Percentiles rank a stretch among this genome's conserved stretches.
Conservation (phyloP, 2,888 invertebrate species). For the Molanna angustata region DNA sequence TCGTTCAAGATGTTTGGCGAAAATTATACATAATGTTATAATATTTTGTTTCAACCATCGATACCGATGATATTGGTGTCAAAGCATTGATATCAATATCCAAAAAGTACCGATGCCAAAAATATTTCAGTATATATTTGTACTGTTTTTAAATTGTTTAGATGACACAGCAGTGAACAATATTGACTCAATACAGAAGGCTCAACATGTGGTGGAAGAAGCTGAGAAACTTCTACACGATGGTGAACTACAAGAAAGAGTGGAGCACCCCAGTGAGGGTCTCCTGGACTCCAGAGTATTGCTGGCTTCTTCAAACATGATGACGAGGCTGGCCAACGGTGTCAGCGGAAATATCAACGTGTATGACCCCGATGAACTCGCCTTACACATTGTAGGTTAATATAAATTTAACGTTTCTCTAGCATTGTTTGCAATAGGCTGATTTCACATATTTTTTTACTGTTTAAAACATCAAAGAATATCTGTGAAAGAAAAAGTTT, state of each 20-base stretch:
- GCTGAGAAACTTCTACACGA: constrained; percentile 40
- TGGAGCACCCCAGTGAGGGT: constrained; percentile 44
- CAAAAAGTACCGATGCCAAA: neutral
- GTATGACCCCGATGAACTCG: constrained; percentile 52
- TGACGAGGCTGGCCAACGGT: constrained; percentile 42
- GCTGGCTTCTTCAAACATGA: constrained; percentile 44
- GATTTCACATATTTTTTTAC: no score
- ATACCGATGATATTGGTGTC: no score
- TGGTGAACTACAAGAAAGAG: constrained; percentile 42
- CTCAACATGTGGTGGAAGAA: constrained; percentile 40
- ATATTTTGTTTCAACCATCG: no score
- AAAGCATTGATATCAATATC: no score
- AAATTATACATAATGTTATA: no score
- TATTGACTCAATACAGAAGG: constrained; percentile 41
- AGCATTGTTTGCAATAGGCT: no score
- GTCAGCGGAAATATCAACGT: constrained; percentile 47
- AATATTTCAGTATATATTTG: neutral
- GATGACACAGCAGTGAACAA: constrained; percentile 7
- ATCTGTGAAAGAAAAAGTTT: no score
- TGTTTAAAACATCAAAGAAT: no score
- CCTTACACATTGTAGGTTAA: constrained; percentile 48
- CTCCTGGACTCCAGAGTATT: constrained; percentile 46
- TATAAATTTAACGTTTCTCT: no score
- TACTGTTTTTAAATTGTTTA: neutral
- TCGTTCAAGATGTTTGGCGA: no score